phyloP scores from a whole-genome alignment of 1,140 invertebrate genomes.

The Thrips palmi region DNA sequence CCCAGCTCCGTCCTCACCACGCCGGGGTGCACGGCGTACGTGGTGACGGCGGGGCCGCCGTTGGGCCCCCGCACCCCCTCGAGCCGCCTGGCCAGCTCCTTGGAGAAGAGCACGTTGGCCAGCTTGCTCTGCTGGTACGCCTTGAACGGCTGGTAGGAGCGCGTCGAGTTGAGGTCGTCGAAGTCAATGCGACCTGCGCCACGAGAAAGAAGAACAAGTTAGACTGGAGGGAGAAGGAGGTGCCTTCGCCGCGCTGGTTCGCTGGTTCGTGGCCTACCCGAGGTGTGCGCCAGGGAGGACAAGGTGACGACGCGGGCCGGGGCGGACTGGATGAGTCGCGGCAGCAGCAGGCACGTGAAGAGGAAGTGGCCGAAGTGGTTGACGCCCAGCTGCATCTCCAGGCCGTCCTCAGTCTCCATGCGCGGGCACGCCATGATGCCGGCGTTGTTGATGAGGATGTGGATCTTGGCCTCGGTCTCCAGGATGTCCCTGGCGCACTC shows the following conservation, averaged over 20 bases:
- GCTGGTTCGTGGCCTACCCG: no score
- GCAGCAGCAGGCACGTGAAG: constrained; percentile 57
- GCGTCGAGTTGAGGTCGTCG: constrained; percentile 18
- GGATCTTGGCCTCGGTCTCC: constrained; percentile 13
- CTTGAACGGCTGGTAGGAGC: constrained; percentile 40
- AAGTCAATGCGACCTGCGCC: constrained; percentile 15
- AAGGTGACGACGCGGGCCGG: constrained; percentile 51
- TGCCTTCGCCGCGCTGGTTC: no score
- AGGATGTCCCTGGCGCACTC: constrained; percentile 15
- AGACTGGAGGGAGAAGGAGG: not conserved
- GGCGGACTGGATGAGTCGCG: constrained; percentile 32
- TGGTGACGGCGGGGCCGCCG: constrained; percentile 35
- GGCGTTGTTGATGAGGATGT: constrained; percentile 21
- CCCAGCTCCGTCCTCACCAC: constrained; percentile 54
- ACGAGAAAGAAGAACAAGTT: not conserved
- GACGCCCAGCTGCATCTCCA: constrained; percentile 57
- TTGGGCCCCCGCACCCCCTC: constrained; percentile 27
- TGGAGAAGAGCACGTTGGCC: constrained; percentile 51
- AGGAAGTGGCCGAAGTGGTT: constrained; percentile 76
- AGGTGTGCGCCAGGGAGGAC: constrained; percentile 37
- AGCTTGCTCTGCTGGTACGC: constrained; percentile 59
- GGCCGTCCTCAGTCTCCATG: constrained; percentile 46
- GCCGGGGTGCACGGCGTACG: constrained; percentile 52
- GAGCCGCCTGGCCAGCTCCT: constrained; percentile 35
- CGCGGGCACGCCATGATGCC: constrained; percentile 18